Evolutionary conservation across 1,140 invertebrate species (phyloP).

Genomic region (Caenorhabditis brenneri): DNA sequence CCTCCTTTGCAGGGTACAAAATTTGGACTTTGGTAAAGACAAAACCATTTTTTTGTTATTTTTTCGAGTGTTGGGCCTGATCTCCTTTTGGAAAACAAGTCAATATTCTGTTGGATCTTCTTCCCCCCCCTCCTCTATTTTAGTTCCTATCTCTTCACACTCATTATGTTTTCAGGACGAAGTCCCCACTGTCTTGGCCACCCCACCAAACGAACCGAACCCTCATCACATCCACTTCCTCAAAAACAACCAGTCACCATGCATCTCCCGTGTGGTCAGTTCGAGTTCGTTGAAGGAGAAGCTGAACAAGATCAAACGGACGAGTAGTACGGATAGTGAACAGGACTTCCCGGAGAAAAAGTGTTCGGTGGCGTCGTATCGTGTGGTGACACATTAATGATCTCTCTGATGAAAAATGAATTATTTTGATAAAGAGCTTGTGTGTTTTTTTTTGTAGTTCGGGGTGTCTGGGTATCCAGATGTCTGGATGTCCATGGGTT

Average conservation of each 20-base stretch:
- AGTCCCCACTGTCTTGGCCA: not conserved
- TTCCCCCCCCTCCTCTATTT: no score
- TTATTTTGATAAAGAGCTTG: no score
- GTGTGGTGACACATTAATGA: constrained; percentile 8
- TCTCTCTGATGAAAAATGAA: not conserved
- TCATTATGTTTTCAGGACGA: not conserved
- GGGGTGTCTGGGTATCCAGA: no score
- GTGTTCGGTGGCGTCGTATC: not conserved
- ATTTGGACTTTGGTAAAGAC: no score
- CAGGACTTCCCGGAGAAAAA: not conserved
- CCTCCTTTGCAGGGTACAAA: no score
- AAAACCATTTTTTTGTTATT: no score
- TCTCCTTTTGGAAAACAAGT: no score
- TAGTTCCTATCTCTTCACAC: not conserved
- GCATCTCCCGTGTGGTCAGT: constrained; percentile 9
- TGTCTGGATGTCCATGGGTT: no score
- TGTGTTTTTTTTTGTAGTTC: no score
- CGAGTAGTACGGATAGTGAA: not conserved
- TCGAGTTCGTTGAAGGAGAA: constrained; percentile 14
- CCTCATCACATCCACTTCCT: not conserved
- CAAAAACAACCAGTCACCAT: not conserved
- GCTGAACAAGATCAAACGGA: constrained; percentile 2
- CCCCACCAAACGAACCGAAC: not conserved
- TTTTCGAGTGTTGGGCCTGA: no score
- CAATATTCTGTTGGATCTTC: no score